Evolutionary conservation across 1,140 invertebrate genomes (phyloP), one percentile per base, ranked within the genome.

Genomic region (Drosophila nebulosa): DNA sequence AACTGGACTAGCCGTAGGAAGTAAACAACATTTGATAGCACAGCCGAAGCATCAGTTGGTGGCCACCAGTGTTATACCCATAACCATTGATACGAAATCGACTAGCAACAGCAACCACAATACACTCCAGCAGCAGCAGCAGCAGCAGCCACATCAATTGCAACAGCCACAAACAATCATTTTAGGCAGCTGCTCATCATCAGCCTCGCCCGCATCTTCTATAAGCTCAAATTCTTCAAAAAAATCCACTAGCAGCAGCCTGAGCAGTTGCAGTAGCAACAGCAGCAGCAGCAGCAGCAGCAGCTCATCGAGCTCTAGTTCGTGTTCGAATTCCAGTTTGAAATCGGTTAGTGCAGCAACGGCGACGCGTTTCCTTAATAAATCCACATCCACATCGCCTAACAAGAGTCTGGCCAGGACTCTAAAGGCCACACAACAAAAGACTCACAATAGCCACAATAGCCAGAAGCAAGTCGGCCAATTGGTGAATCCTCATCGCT

Each of bases 201-300:
- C 85, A 58, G 78, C 89, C 36, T 90, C 89, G 62, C 85, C 89
- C 32, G 89, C 89, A 9, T 90, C 85, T 12, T 90, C 89, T 35
- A 79, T 90, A 39, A 79, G 85, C 64, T 90, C 89, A 57, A 90
- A 74, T 60, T 90, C 64, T 60, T 90, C 89, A 12, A 90, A 90
- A 27, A 90, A 90, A 51, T 88, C 83, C 52, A 76, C 72, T 46
- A 74, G 80, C 63, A 78, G 79, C 70, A 81, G 75, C 50, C 65
- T 77, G 27, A 85, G 75, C 59, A 80, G 81, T 57, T 74, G 79
- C 68, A 88, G 78, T 67, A 86, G 75, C 63, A 75, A 35, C 58
- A 85, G 69, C 64, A 70, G 66, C 16, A 88, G 78, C 69, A 86
- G 75, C 63, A 75, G 42, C 58, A 85, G 69, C 64, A 70, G 66